Base-by-base conservation (phyloP, 2,797 vertebrate genomes). In the Loriculus beryllinus region DNA sequence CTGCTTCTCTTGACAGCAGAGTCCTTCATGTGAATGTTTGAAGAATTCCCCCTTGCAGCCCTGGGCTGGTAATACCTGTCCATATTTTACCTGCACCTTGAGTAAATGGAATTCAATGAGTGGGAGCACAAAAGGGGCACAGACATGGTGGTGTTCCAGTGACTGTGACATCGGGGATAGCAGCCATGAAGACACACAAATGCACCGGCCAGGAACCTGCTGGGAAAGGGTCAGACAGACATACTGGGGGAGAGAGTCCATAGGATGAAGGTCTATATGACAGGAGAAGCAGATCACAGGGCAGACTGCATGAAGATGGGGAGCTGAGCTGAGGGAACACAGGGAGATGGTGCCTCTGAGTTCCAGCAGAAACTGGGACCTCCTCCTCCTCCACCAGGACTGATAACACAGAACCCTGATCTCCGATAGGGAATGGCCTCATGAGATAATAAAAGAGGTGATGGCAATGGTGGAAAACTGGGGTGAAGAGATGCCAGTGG, bases 261-360 rank as follows among this genome's bases (percentile, higher is more conserved):
- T 1, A 25, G 77, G 47, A 28, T 1, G 7, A n/a, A 19, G 56
- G 9, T 22, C 3, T 6, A 5, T n/a, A 2, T 5, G 56, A 7
- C 2, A 6, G 3, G 16, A 17, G 22, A 54, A 23, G 12, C 31
- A 23, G 62, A 3, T 6, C 1, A 2, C 0, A 7, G 47, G 54
- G 71, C 43, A 76, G 67, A 21, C 20, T 16, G 48, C 1, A 5
- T 28, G 54, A n/a, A 52, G 74, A 31, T 9, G 26, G 0, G 43
- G 23, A 18, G 12, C 4, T 2, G 17, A 63, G 4, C 9, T 20
- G 78, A 68, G 68, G 10, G 20, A 42, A 18, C 14, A 14, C 4
- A 10, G 28, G 74, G 33, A 52, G 39, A 4, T 11, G 49, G 31
- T 15, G 33, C 29, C 52, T 10, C 4, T 7, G 62, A 47, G 29